These are phyloP conservation scores for Cercopithecus diana DNA, from an alignment of 2,797 vertebrate genomes.

Conservation along the genomic window DNA sequence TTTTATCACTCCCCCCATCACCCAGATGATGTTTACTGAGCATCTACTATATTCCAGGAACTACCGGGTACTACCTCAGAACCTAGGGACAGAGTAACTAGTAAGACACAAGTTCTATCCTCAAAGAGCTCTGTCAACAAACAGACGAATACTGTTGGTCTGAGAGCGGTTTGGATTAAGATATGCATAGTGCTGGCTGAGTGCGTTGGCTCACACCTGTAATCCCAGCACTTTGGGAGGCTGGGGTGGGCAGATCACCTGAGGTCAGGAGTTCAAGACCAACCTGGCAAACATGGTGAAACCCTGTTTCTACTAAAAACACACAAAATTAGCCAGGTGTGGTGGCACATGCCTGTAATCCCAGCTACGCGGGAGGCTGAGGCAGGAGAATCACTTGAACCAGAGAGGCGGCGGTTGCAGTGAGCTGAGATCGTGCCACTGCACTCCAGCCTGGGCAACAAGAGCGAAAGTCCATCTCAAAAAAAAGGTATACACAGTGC, in stretches of 20 bases:
- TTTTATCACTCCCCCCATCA: too few species aligned
- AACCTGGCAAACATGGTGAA: not conserved
- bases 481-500: not conserved
- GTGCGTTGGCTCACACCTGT: not conserved
- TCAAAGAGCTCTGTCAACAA: not conserved
- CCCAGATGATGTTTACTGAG: not conserved
- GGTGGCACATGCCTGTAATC: not conserved
- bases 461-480: not conserved
- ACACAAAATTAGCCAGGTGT: not conserved
- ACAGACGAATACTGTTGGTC: too few species aligned
- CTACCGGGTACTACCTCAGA: not conserved
- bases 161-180: not conserved
- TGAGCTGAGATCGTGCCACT: not conserved
- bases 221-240: not conserved
- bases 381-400: not conserved
- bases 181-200: not conserved
- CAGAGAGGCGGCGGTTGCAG: not conserved
- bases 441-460: not conserved
- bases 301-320: not conserved
- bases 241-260: too few species aligned
- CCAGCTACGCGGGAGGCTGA: not conserved
- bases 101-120: not conserved
- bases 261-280: not conserved
- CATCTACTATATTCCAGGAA: not conserved
- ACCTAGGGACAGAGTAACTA: rapidly evolving